phyloP scores from a whole-genome alignment of 1,140 invertebrate genomes.

The Cotesia chilonis region DNA sequence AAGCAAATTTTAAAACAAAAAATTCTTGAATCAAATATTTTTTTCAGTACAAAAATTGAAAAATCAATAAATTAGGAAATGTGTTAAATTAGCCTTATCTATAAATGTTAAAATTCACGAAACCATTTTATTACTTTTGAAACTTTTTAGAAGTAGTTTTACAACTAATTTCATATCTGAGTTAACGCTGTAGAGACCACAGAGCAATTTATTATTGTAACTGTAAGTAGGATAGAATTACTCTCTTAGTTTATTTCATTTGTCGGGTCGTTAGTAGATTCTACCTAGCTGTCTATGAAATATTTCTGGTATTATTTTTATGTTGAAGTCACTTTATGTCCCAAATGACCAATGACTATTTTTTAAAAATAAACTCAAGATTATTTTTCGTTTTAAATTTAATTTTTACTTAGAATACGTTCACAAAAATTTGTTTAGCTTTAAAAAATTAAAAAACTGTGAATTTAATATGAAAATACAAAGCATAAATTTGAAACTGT shows the following conservation, averaged over 20 bases:
- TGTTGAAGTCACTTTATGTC: neutral
- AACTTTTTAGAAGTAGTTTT: constrained; percentile 18
- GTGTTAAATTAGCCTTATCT: neutral
- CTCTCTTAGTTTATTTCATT: constrained; percentile 21
- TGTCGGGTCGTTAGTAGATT: constrained; percentile 6
- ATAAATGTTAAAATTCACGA: neutral
- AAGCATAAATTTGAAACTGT: no score
- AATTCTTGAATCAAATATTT: no score
- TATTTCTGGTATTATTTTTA: constrained; percentile 4
- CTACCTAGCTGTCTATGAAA: constrained; percentile 8
- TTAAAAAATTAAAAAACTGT: no score
- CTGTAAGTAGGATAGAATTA: no score
- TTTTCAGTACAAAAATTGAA: no score
- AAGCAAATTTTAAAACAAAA: no score
- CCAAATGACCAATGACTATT: no score
- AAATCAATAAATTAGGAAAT: neutral
- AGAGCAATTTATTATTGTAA: constrained; percentile 9
- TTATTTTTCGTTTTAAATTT: no score
- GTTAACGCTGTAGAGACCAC: constrained; percentile 2
- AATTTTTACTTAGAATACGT: no score
- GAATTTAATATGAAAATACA: no score
- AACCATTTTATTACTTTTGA: constrained; percentile 3
- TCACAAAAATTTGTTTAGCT: no score
- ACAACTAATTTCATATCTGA: constrained; percentile 31
- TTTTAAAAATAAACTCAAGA: no score